Percentiles rank a stretch among this genome's conserved stretches.
Conservation (phyloP, 2,113 vertebrate genomes). For the Sterna hirundo region DNA sequence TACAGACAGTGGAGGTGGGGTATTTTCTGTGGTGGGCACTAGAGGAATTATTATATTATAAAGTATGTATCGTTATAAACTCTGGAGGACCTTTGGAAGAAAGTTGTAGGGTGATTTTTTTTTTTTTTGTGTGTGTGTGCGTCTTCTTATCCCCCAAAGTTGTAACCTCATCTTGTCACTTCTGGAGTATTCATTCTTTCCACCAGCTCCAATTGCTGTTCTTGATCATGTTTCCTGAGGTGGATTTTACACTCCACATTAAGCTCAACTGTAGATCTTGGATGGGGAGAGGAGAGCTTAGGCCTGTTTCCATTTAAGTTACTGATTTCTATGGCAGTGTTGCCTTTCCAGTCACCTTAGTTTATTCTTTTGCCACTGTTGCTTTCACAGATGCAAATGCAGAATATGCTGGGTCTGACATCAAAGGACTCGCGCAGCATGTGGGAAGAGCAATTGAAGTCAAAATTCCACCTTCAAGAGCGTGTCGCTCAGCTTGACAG, state of each 20-base stretch:
- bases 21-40: neutral
- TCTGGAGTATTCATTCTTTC: neutral
- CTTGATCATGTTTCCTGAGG: neutral
- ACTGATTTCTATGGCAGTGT: neutral
- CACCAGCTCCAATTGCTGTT: neutral
- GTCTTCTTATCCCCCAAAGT: neutral
- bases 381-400: conserved; percentile 78
- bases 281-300: neutral
- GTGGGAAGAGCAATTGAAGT: conserved; percentile 87
- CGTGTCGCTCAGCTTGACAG: conserved; percentile 74
- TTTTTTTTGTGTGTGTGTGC: neutral
- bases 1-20: neutral
- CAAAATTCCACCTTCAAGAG: conserved; percentile 77
- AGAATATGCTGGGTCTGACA: conserved; percentile 74
- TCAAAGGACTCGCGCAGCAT: conserved; percentile 80
- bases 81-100: neutral
- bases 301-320: neutral
- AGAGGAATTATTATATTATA: neutral
- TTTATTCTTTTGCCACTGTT: neutral
- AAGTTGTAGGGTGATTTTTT: neutral
- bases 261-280: neutral
- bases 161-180: neutral
- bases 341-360: neutral
- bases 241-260: neutral
- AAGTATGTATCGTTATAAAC: neutral